A percentile compares a stretch with the other conserved stretches of the same genome.
These are phyloP conservation scores for Monopterus albus DNA, from an alignment of 2,113 vertebrate genomes.

Conservation along the genomic window DNA sequence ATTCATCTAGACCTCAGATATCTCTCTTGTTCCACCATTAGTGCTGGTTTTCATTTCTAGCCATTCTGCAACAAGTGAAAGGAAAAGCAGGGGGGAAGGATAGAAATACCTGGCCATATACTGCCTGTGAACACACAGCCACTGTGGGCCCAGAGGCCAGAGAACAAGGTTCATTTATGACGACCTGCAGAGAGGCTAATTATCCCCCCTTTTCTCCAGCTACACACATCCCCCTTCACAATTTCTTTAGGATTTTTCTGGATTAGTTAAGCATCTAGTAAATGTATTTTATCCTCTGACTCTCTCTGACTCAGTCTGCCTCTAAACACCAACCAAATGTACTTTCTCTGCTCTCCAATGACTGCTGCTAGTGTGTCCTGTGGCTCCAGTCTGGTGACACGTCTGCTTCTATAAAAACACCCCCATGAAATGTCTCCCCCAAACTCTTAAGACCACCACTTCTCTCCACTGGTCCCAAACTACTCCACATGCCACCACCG, in stretches of 20 bases:
- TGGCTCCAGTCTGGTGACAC: constrained; percentile 75
- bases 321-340: constrained; percentile 15
- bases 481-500: constrained; percentile 56
- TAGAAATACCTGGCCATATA: constrained; percentile 28
- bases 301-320: constrained; percentile 28
- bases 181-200: constrained; percentile 34
- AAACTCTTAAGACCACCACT: constrained; percentile 65
- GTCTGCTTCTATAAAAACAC: constrained; percentile 79
- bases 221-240: constrained; percentile 3
- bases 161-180: constrained; percentile 75
- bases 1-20: constrained; percentile 67
- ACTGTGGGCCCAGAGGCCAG: constrained; percentile 50
- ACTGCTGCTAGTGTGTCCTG: constrained; percentile 73
- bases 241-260: constrained; percentile 18
- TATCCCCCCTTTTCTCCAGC: constrained; percentile 15
- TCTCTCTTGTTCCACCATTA: constrained; percentile 54
- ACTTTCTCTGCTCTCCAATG: constrained; percentile 42
- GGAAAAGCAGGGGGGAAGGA: constrained; percentile 39
- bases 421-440: constrained; percentile 38
- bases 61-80: constrained; percentile 13
- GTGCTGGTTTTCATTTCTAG: constrained; percentile 48
- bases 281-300: constrained; percentile 52
- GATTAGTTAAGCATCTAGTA: constrained; percentile 57
- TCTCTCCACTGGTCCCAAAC: constrained; percentile 58
- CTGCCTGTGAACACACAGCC: constrained; percentile 61